These are phyloP conservation scores for Lepidocyrtinus sp. DNA, from an alignment of 2,888 invertebrate genomes.

Conservation along the genomic window DNA sequence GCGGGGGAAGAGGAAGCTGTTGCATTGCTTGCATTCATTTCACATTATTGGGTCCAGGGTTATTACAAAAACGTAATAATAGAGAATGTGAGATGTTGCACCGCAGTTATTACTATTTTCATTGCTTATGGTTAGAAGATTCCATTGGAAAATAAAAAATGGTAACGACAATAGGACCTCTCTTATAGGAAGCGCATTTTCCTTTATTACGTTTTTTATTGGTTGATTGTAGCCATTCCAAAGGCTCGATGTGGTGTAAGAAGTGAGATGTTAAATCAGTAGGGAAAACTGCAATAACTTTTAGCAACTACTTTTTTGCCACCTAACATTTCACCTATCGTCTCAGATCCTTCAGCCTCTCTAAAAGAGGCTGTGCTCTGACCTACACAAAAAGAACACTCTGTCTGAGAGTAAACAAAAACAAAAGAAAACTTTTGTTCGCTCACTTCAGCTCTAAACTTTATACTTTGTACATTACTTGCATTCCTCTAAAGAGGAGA, in stretches of 20 bases:
- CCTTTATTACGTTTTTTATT: neutral
- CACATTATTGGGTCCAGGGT: neutral
- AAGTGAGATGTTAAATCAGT: neutral
- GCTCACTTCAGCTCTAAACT: too few species aligned
- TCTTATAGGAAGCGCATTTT: neutral
- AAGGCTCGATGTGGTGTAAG: too few species aligned
- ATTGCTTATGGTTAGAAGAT: neutral
- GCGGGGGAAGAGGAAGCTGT: conserved; percentile 20
- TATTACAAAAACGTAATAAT: neutral
- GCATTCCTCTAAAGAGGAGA: neutral
- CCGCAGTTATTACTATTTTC: neutral
- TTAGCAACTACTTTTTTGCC: neutral
- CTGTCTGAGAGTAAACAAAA: neutral
- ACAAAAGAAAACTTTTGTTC: neutral
- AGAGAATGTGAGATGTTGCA: neutral
- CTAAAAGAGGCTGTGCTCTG: neutral
- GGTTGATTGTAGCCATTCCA: too few species aligned
- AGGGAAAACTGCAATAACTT: neutral
- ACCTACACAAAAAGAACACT: neutral
- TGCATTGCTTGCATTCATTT: conserved; percentile 32
- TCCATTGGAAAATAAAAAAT: neutral
- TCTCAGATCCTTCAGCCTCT: neutral
- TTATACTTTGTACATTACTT: neutral
- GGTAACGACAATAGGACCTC: neutral
- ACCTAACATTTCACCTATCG: neutral